Percentiles rank a stretch among this genome's conserved stretches.
phyloP scores from a whole-genome alignment of 2,797 vertebrate species.

The Rhynchonycteris naso region DNA sequence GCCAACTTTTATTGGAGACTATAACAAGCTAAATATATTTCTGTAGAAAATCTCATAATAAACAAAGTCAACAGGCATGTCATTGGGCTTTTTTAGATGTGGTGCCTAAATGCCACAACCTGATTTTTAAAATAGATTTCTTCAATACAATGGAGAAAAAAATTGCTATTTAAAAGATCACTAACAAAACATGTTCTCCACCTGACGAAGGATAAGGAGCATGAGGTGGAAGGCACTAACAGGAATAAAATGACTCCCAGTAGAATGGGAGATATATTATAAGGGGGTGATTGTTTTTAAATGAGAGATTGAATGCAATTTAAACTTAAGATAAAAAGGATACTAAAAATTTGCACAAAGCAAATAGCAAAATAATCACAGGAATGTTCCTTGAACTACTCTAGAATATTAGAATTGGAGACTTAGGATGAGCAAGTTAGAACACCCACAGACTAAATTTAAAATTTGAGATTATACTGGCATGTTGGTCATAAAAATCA shows the following conservation, averaged over 20 bases:
- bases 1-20: background rate
- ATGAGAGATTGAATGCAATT: background rate
- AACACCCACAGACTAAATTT: background rate
- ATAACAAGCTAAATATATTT: conserved; percentile 29
- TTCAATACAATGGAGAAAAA: background rate
- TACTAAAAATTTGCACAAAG: background rate
- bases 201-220: background rate
- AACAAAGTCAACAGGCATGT: background rate
- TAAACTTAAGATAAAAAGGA: conserved; percentile 22
- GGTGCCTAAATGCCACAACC: background rate
- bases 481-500: background rate
- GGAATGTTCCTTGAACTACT: background rate
- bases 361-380: conserved; percentile 11
- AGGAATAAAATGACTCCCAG: background rate
- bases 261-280: background rate
- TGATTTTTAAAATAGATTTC: background rate
- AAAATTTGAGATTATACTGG: background rate
- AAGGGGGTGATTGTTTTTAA: background rate
- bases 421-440: background rate
- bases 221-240: background rate
- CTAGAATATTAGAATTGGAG: background rate
- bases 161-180: background rate
- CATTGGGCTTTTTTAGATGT: background rate
- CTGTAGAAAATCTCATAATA: background rate
- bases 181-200: background rate